These are phyloP conservation scores for Listronotus bonariensis DNA, from an alignment of 1,140 invertebrate species.

Conservation along the genomic window DNA sequence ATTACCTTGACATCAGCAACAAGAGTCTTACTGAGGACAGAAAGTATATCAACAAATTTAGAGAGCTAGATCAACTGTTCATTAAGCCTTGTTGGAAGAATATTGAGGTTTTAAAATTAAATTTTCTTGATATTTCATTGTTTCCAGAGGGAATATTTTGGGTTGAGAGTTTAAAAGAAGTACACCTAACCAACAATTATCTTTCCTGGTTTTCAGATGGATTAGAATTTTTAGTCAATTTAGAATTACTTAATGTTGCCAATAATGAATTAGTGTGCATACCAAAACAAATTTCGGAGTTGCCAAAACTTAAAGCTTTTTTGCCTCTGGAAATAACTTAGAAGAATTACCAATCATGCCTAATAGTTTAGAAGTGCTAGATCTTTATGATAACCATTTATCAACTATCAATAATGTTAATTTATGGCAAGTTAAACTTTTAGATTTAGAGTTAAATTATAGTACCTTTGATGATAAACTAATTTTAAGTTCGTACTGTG, in stretches of 20 bases:
- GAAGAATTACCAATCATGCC: constrained; percentile 16
- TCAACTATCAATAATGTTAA: constrained; percentile 1
- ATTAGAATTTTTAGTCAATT: constrained; percentile 19
- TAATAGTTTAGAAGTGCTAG: constrained; percentile 12
- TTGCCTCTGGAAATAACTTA: constrained; percentile 13
- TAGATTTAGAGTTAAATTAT: constrained; percentile 29
- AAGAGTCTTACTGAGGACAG: not conserved
- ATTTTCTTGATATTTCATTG: constrained; percentile 12
- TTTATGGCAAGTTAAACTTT: not conserved
- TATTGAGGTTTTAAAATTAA: constrained; percentile 16
- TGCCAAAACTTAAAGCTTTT: constrained; percentile 19
- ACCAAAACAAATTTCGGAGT: constrained; percentile 17
- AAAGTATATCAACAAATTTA: constrained; percentile 24
- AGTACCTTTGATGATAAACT: constrained; percentile 2
- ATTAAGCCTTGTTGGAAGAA: not conserved
- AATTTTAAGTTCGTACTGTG: not conserved
- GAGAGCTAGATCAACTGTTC: constrained; percentile 13
- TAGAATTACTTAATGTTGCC: constrained; percentile 23
- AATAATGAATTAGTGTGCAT: constrained; percentile 20
- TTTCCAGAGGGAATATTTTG: constrained; percentile 24
- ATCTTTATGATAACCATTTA: constrained; percentile 28
- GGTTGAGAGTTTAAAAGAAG: constrained; percentile 19
- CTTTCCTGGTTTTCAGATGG: constrained; percentile 26
- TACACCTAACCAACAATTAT: constrained; percentile 18
- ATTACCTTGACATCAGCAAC: constrained; percentile 26